Conservation (phyloP, 2,797 vertebrate genomes). For the Enteromius mattozi region DNA sequence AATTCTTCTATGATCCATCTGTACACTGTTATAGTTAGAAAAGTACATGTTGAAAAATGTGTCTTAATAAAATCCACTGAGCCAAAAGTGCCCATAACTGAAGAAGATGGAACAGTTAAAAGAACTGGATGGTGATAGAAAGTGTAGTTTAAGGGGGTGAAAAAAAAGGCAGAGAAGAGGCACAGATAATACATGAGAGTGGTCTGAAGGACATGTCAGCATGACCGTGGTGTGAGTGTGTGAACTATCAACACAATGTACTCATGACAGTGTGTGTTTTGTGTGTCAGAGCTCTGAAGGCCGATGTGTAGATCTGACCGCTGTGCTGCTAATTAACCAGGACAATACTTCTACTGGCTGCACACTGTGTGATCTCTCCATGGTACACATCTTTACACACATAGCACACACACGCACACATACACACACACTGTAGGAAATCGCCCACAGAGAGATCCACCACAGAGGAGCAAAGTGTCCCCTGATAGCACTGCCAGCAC, state of each 20-base stretch:
- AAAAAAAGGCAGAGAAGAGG: background rate
- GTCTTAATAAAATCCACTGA: background rate
- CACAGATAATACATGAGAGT: constrained; percentile 12
- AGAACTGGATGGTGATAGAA: background rate
- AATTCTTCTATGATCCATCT: background rate
- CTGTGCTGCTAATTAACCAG: constrained; percentile 68
- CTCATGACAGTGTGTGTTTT: constrained; percentile 1
- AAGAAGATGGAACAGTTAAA: background rate
- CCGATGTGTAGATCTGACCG: constrained; percentile 38
- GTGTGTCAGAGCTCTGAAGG: constrained; percentile 35
- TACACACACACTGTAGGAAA: background rate
- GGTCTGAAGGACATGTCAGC: constrained; percentile 39
- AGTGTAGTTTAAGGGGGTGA: background rate
- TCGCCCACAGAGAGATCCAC: constrained; percentile 25
- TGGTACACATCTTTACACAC: constrained; percentile 33
- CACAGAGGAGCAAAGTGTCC: constrained; percentile 41
- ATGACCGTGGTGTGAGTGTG: constrained; percentile 16
- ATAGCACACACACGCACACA: constrained; percentile 13
- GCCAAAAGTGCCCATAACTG: background rate
- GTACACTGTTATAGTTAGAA: background rate
- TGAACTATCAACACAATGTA: background rate
- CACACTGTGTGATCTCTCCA: constrained; percentile 29
- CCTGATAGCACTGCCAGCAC: constrained; percentile 13
- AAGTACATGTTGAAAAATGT: background rate
- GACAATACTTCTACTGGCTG: constrained; percentile 38